These are phyloP conservation scores for Thaumetopoea pityocampa DNA, from an alignment of 1,140 invertebrate genomes.

Conservation along the genomic window DNA sequence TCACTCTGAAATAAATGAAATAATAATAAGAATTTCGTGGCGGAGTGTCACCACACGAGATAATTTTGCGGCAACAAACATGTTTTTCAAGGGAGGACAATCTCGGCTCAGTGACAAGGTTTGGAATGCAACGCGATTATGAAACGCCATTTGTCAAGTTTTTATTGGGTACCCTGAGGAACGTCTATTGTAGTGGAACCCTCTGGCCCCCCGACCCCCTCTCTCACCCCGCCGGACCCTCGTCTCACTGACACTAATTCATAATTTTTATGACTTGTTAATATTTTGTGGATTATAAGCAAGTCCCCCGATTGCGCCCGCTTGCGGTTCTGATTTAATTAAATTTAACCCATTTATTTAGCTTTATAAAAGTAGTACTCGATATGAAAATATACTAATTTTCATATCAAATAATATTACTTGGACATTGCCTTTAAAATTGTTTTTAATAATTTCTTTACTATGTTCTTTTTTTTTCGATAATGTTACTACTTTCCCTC, in stretches of 20 bases:
- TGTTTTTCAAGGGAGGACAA: conserved; percentile 29
- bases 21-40: conserved; percentile 4
- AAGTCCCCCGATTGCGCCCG: neutral
- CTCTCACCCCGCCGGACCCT: conserved; percentile 39
- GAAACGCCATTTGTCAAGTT: conserved; percentile 74
- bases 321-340: conserved; percentile 39
- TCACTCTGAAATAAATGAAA: neutral
- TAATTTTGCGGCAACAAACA: conserved; percentile 25
- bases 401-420: no score
- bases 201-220: conserved; percentile 20
- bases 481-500: no score
- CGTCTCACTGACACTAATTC: conserved; percentile 56
- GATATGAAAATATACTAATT: no score
- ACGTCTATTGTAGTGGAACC: conserved; percentile 50
- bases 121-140: conserved; percentile 68
- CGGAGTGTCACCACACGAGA: conserved; percentile 12
- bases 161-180: conserved; percentile 66
- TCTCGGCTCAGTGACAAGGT: conserved; percentile 36
- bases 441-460: no score
- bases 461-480: no score
- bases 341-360: conserved; percentile 38
- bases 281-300: conserved; percentile 45
- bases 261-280: conserved; percentile 73
- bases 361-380: neutral
- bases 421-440: no score